Evolutionary conservation across 2,113 vertebrate species (phyloP).

Genomic region (Litocranius walleri): DNA sequence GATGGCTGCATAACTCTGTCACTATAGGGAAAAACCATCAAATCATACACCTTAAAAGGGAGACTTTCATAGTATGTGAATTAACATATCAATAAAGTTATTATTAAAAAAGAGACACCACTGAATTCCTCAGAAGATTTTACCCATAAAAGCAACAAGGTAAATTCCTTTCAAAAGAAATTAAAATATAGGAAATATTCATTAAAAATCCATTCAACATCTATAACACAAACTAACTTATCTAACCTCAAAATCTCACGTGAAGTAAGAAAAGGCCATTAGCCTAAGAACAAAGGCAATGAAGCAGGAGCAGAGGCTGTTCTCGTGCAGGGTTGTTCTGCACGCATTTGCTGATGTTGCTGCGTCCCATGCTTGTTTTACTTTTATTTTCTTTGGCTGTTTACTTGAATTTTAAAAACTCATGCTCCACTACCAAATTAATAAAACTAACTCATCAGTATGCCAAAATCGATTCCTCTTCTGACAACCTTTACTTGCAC

Average conservation of each 20-base stretch:
- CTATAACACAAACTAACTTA: neutral
- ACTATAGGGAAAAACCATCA: neutral
- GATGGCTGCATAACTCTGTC: neutral
- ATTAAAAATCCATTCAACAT: neutral
- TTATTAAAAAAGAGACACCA: neutral
- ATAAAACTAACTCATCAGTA: neutral
- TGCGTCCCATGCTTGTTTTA: neutral
- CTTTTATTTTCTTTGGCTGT: neutral
- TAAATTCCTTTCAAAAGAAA: neutral
- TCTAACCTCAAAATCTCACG: neutral
- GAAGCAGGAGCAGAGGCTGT: neutral
- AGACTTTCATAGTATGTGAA: neutral
- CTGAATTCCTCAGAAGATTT: constrained; percentile 8
- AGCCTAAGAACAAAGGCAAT: neutral
- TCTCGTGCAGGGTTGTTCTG: neutral
- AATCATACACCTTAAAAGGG: neutral
- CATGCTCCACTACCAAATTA: neutral
- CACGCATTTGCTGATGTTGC: neutral
- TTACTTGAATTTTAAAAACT: neutral
- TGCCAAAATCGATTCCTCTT: neutral
- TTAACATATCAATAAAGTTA: neutral
- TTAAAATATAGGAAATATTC: neutral
- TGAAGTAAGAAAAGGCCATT: neutral
- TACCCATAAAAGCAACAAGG: neutral
- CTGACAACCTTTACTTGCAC: neutral